A percentile compares a stretch with the other conserved stretches of the same genome.
These are phyloP conservation scores for Drosophila insularis DNA, from an alignment of 1,140 invertebrate species.

Conservation along the genomic window DNA sequence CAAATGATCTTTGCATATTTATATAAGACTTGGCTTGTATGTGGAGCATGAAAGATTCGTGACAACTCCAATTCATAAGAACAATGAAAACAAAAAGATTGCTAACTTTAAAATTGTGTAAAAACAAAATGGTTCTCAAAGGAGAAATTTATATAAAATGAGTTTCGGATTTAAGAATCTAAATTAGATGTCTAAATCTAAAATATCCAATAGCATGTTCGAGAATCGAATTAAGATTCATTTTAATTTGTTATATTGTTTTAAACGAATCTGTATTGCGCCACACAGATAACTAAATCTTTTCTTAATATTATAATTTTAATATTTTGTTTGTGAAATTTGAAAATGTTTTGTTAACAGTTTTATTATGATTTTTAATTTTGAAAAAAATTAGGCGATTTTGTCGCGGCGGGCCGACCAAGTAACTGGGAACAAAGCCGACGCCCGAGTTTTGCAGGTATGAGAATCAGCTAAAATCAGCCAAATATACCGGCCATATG, in stretches of 20 bases:
- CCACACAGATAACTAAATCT: neutral
- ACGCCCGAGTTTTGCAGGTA: slow-evolving; percentile 89
- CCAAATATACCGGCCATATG: slow-evolving; percentile 28
- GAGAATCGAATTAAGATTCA: neutral
- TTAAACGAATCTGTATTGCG: slow-evolving; percentile 9
- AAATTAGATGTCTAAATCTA: too few species aligned
- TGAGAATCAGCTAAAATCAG: slow-evolving; percentile 37
- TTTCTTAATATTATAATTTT: neutral
- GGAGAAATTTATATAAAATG: too few species aligned
- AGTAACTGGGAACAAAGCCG: slow-evolving; percentile 91
- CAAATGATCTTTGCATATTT: slow-evolving; percentile 1
- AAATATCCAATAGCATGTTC: too few species aligned
- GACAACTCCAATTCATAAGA: neutral
- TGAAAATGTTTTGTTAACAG: slow-evolving; percentile 12
- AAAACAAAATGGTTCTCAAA: neutral
- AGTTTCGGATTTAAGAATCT: too few species aligned
- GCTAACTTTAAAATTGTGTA: neutral
- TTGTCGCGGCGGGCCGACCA: slow-evolving; percentile 89
- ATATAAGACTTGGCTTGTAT: slow-evolving; percentile 31
- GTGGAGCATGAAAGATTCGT: slow-evolving; percentile 15
- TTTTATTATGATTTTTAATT: slow-evolving; percentile 26
- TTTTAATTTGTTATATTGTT: neutral
- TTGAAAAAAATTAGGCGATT: slow-evolving; percentile 76
- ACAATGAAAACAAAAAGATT: neutral
- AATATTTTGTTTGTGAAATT: slow-evolving; percentile 4